Percentiles rank a stretch among this genome's conserved stretches.
Evolutionary conservation across 2,113 vertebrate genomes (phyloP).

Genomic region (Callospermophilus lateralis): DNA sequence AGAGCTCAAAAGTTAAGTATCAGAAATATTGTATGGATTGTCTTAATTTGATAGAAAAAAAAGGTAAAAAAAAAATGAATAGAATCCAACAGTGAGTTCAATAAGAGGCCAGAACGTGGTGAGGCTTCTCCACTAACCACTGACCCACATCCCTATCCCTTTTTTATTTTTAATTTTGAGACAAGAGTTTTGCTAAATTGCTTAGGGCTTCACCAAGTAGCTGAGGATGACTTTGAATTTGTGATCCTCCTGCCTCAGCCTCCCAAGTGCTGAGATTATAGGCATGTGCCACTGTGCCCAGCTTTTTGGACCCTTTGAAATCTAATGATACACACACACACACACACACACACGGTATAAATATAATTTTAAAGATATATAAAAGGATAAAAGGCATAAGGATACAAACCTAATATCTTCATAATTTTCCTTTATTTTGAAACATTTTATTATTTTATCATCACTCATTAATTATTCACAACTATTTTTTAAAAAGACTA

Average conservation of each 20-base stretch:
- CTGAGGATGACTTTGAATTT: too few species aligned
- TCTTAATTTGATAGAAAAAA: slow-evolving; percentile 27
- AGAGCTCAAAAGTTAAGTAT: neutral
- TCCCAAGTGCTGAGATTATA: too few species aligned
- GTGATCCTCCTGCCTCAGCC: too few species aligned
- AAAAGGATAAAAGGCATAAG: neutral
- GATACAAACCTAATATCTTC: slow-evolving; percentile 15
- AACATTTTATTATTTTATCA: slow-evolving; percentile 47
- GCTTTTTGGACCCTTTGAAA: slow-evolving; percentile 21
- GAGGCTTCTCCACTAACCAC: neutral
- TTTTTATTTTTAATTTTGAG: too few species aligned
- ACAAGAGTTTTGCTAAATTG: too few species aligned
- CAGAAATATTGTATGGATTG: neutral
- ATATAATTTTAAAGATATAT: neutral
- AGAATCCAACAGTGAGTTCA: neutral
- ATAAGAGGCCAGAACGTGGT: neutral
- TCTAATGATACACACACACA: neutral
- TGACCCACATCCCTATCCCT: too few species aligned
- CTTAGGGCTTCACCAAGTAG: too few species aligned
- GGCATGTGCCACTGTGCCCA: too few species aligned
- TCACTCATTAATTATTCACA: neutral
- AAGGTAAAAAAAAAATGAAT: neutral
- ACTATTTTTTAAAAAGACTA: slow-evolving; percentile 37
- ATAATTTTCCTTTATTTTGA: slow-evolving; percentile 33
- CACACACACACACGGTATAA: neutral